Evolutionary conservation across 2,888 invertebrate genomes (phyloP), one percentile per base, ranked within the genome.

Genomic region (Tromatobia lineatoria): DNA sequence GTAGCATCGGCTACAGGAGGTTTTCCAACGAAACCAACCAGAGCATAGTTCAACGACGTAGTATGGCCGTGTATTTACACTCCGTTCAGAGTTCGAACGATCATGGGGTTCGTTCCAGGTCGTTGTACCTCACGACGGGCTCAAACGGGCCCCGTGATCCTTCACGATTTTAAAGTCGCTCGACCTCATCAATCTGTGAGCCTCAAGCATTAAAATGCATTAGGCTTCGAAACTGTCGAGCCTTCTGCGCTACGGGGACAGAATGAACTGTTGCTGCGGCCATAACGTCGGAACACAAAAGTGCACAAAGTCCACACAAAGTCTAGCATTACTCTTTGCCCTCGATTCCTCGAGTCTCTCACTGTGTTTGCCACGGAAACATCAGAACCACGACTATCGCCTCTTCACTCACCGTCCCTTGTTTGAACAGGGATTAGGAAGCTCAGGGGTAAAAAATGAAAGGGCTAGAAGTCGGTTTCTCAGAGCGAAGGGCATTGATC

Each of bases 191-290:
- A 88, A 89, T 89, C 88, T 85, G 74, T 80, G 83, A 85, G 81
- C 86, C 78, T 78, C 61, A 80, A 82, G 88, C 89, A 89, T 91
- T 90, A 89, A 90, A 90, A 90, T 89, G 88, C 90, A 91, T 89
- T 88, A 86, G 87, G 86, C 87, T 88, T 86, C 80, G 85, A 88
- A 86, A 88, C 64, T 64, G 74, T 74, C 73, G 61, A 78, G n/a
- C 47, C 64, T 29, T 77, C 18, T 54, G 59, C 52, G 76, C 71
- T 75, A 75, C 83, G 42, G 80, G 59, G 64, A 85, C 61, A 54
- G 78, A 79, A 59, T 45, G 52, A 57, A 66, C 11, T 20, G 15
- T 34, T 23, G 67, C 50, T 50, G 52, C n/a, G 13, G 18, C 69
- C 42, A 54, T 45, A 75, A 50, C 15, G 52, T 34, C 15, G 23